phyloP scores from a whole-genome alignment of 1,140 invertebrate genomes.

The Lysiphlebus fabarum region DNA sequence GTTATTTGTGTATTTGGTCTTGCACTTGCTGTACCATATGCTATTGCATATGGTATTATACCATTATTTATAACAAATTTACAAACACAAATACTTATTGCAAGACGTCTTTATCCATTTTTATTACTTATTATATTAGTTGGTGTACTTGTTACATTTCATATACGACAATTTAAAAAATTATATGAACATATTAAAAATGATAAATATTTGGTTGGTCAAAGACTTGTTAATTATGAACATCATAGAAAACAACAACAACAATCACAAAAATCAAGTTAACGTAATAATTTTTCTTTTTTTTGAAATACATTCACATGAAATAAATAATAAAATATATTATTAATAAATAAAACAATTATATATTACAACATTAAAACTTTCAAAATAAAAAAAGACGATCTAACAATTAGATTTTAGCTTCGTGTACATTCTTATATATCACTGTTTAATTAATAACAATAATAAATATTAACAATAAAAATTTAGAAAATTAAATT shows the following conservation, averaged over 20 bases:
- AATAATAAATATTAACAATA: neutral
- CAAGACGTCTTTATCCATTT: slow-evolving; percentile 88
- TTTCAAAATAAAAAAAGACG: slow-evolving; percentile 7
- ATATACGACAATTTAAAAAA: slow-evolving; percentile 87
- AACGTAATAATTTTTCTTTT: slow-evolving; percentile 29
- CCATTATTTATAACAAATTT: slow-evolving; percentile 74
- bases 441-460: slow-evolving; percentile 19
- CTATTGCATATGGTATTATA: slow-evolving; percentile 77
- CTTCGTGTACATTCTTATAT: slow-evolving; percentile 44
- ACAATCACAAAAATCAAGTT: slow-evolving; percentile 39
- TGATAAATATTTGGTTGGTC: slow-evolving; percentile 96
- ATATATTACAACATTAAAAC: neutral
- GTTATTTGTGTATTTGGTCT: slow-evolving; percentile 84
- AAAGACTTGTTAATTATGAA: slow-evolving; percentile 93
- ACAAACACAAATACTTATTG: slow-evolving; percentile 73
- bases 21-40: slow-evolving; percentile 86
- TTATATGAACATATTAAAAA: slow-evolving; percentile 99
- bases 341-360: neutral
- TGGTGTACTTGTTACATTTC: slow-evolving; percentile 69
- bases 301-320: slow-evolving; percentile 3
- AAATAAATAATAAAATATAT: slow-evolving; percentile 3
- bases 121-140: slow-evolving; percentile 71
- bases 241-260: slow-evolving; percentile 62
- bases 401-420: slow-evolving; percentile 31
- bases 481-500: neutral